These are phyloP conservation scores for Arvicanthis niloticus DNA, from an alignment of 2,113 vertebrate species.

Conservation along the genomic window DNA sequence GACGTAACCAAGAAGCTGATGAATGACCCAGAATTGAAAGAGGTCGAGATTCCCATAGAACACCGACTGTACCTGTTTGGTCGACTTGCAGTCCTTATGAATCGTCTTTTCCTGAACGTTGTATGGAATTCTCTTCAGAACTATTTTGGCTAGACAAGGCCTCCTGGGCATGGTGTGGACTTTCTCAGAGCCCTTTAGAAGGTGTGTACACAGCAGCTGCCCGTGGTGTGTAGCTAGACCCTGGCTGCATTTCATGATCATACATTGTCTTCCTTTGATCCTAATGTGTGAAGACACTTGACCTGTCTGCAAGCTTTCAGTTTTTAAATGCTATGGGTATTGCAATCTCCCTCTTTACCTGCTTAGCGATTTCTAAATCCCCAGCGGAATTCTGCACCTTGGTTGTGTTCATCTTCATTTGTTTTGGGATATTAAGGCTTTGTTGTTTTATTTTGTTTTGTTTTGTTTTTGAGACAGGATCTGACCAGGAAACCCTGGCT, in stretches of 20 bases:
- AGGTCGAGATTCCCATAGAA: neutral
- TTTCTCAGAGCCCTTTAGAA: slow-evolving; percentile 17
- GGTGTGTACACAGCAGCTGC: neutral
- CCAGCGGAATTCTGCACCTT: neutral
- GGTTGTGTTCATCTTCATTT: neutral
- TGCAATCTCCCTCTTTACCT: neutral
- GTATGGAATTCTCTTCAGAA: neutral
- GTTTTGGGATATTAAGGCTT: neutral
- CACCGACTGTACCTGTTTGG: neutral
- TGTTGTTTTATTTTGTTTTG: neutral
- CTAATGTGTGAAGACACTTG: neutral
- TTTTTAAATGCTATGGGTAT: slow-evolving; percentile 11
- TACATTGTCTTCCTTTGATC: neutral
- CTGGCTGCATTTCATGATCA: neutral
- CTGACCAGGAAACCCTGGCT: neutral
- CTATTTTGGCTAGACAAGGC: neutral
- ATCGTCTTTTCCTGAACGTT: rapidly evolving
- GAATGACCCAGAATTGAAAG: neutral
- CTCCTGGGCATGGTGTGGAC: neutral
- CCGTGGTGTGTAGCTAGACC: neutral
- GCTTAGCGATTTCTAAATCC: neutral
- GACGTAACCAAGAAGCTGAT: neutral
- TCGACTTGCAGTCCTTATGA: neutral
- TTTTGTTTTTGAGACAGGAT: neutral
- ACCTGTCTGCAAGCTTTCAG: neutral